phyloP scores from a whole-genome alignment of 2,113 vertebrate species.

The Ammodytes marinus region DNA sequence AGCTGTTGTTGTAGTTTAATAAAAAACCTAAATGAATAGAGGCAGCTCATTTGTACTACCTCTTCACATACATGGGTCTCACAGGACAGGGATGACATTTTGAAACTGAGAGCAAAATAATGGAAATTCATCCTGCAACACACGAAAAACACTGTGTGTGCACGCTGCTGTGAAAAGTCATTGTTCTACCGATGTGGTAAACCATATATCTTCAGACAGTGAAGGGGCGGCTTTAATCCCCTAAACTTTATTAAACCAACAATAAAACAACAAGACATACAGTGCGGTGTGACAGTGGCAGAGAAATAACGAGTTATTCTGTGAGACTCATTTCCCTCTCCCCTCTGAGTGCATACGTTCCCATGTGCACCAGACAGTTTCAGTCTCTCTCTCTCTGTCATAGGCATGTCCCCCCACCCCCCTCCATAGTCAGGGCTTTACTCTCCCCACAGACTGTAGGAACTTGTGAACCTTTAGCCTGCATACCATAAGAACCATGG shows the following conservation, averaged over 20 bases:
- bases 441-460: slow-evolving; percentile 9
- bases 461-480: slow-evolving; percentile 59
- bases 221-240: neutral
- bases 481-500: slow-evolving; percentile 51
- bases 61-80: neutral
- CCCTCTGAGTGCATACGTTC: slow-evolving; percentile 7
- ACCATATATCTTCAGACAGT: neutral
- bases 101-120: neutral
- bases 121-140: neutral
- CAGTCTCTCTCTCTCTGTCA: slow-evolving; percentile 2
- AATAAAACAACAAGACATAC: slow-evolving; percentile 13
- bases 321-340: slow-evolving; percentile 4
- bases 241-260: neutral
- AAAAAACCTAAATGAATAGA: neutral
- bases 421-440: slow-evolving; percentile 17
- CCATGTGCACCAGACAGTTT: slow-evolving; percentile 18
- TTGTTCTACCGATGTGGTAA: neutral
- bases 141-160: neutral
- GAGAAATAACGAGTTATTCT: slow-evolving; percentile 10
- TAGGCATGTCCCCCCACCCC: neutral
- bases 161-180: neutral
- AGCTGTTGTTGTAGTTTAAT: neutral
- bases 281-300: neutral
- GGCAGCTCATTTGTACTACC: neutral
- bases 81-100: neutral